Percentiles rank a stretch among this genome's conserved stretches.
These are phyloP conservation scores for Cydia amplana DNA, from an alignment of 1,140 invertebrate genomes.

Conservation along the genomic window DNA sequence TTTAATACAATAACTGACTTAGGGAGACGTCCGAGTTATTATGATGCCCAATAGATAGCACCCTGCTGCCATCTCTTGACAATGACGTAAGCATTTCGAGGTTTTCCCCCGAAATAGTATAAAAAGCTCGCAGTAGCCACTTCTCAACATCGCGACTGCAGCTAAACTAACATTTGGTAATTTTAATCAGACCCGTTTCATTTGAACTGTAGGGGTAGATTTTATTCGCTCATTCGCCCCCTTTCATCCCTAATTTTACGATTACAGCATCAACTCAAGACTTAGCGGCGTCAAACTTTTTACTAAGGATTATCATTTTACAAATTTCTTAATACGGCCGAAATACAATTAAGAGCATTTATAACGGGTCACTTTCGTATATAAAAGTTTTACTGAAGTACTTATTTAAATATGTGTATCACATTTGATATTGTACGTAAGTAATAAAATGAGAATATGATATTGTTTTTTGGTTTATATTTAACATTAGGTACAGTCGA, in stretches of 20 bases:
- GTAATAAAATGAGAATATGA: too few species aligned
- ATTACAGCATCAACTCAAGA: slow-evolving; percentile 21
- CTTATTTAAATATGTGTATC: too few species aligned
- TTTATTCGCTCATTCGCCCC: slow-evolving; percentile 6
- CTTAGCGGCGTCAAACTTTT: neutral
- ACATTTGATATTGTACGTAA: too few species aligned
- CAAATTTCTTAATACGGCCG: neutral
- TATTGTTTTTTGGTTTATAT: too few species aligned
- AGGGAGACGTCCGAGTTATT: neutral
- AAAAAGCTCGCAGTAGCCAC: neutral
- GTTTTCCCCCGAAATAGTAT: neutral
- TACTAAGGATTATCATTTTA: neutral
- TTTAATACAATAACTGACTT: too few species aligned
- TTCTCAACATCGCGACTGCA: neutral
- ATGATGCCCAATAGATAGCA: too few species aligned
- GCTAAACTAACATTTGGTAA: slow-evolving; percentile 29
- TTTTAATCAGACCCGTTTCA: slow-evolving; percentile 30
- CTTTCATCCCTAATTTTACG: slow-evolving; percentile 21
- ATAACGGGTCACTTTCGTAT: too few species aligned
- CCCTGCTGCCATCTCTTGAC: too few species aligned
- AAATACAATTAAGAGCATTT: too few species aligned
- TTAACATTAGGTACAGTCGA: too few species aligned
- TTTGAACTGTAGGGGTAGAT: slow-evolving; percentile 28
- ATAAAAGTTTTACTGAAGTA: too few species aligned
- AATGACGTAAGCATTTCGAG: too few species aligned